Conservation (phyloP, 2,113 vertebrate genomes). For the Ailurus styani region DNA sequence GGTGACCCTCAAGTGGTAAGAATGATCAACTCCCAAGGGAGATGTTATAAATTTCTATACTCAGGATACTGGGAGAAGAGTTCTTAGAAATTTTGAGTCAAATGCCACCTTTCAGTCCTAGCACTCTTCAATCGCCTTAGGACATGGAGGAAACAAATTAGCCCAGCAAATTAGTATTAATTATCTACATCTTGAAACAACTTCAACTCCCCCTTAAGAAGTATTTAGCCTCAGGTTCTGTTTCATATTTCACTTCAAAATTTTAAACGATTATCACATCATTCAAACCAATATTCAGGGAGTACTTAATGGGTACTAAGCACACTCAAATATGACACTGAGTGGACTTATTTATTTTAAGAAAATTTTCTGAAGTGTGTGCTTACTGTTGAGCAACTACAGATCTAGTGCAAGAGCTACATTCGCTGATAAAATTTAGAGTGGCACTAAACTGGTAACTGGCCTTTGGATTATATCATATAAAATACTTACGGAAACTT, state of each 20-base stretch:
- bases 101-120: background rate
- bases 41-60: background rate
- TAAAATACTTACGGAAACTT: slow-evolving; percentile 34
- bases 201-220: background rate
- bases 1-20: background rate
- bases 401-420: background rate
- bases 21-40: background rate
- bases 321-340: background rate
- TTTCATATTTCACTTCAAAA: background rate
- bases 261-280: background rate
- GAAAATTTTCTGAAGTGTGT: background rate
- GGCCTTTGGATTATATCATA: slow-evolving; percentile 12
- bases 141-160: background rate
- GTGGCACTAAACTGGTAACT: background rate
- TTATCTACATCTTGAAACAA: background rate
- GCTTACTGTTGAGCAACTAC: background rate
- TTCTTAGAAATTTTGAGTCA: background rate
- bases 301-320: background rate
- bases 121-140: background rate
- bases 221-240: background rate
- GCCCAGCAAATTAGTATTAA: background rate
- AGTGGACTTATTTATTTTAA: background rate
- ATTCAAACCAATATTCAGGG: background rate
- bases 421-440: background rate
- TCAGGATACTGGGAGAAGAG: background rate